Conservation (phyloP, 1,140 invertebrate species). For the Drosophila nannoptera region DNA sequence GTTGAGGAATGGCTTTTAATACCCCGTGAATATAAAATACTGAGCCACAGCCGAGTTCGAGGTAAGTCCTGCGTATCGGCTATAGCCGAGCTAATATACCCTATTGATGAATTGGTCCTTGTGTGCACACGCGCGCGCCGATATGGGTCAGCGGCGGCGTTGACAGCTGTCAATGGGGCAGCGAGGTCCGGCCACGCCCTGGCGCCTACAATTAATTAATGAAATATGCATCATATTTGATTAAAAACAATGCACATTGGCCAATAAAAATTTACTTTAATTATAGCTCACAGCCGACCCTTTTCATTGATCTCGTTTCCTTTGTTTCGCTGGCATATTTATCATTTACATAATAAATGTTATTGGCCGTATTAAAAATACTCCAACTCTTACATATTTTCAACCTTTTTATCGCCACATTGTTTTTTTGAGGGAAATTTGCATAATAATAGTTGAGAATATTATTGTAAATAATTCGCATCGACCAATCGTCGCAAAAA, state of each 20-base stretch:
- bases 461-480: background rate
- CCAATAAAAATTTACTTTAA: slow-evolving; percentile 57
- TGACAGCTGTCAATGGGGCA: slow-evolving; percentile 53
- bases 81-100: background rate
- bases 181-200: slow-evolving; percentile 6
- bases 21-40: no score
- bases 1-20: background rate
- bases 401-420: background rate
- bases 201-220: slow-evolving; percentile 49
- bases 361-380: slow-evolving; percentile 19
- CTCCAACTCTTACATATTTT: background rate
- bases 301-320: slow-evolving; percentile 7
- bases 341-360: slow-evolving; percentile 41
- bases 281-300: slow-evolving; percentile 45
- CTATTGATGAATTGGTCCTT: background rate
- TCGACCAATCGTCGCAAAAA: background rate
- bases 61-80: no score
- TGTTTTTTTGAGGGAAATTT: slow-evolving; percentile 11
- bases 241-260: slow-evolving; percentile 55
- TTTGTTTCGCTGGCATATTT: slow-evolving; percentile 26
- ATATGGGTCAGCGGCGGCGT: slow-evolving; percentile 49
- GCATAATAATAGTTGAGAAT: slow-evolving; percentile 3
- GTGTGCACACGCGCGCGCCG: background rate
- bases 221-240: slow-evolving; percentile 73
- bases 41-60: no score